These are phyloP conservation scores for Syngnathus rostellatus DNA, from an alignment of 2,797 vertebrate species.

Conservation along the genomic window DNA sequence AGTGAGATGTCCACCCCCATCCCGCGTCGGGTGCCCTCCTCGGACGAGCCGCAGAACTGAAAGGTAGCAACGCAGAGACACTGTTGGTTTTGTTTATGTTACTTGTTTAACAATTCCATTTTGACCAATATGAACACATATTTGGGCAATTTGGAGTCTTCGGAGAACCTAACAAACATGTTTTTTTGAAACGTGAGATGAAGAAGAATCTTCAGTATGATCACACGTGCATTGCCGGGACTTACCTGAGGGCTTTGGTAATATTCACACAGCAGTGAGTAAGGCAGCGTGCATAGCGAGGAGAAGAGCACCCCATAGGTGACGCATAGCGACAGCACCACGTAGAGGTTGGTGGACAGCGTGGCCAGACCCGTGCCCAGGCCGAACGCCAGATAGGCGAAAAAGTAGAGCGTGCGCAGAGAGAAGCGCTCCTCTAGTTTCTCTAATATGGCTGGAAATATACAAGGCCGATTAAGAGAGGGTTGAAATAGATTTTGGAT, in stretches of 20 bases:
- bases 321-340: slow-evolving; percentile 87
- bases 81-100: no score
- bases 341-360: slow-evolving; percentile 86
- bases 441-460: slow-evolving; percentile 79
- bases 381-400: slow-evolving; percentile 91
- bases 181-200: neutral
- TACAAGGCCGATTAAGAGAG: neutral
- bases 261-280: slow-evolving; percentile 97
- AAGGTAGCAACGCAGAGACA: neutral
- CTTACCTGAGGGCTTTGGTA: slow-evolving; percentile 93
- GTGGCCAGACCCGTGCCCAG: slow-evolving; percentile 93
- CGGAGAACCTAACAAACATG: no score
- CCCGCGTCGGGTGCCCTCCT: slow-evolving; percentile 80
- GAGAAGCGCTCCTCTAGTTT: slow-evolving; percentile 92
- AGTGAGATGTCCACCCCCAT: slow-evolving; percentile 98
- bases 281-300: slow-evolving; percentile 95
- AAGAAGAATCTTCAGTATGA: neutral
- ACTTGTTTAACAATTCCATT: no score
- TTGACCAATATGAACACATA: no score
- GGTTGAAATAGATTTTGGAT: no score
- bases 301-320: slow-evolving; percentile 95
- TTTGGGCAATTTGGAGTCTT: no score
- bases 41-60: slow-evolving; percentile 80
- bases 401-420: slow-evolving; percentile 89
- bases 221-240: slow-evolving; percentile 8